Evolutionary conservation across 2,113 vertebrate species (phyloP), one percentile per base, ranked within the genome.

Genomic region (Oriolus oriolus): DNA sequence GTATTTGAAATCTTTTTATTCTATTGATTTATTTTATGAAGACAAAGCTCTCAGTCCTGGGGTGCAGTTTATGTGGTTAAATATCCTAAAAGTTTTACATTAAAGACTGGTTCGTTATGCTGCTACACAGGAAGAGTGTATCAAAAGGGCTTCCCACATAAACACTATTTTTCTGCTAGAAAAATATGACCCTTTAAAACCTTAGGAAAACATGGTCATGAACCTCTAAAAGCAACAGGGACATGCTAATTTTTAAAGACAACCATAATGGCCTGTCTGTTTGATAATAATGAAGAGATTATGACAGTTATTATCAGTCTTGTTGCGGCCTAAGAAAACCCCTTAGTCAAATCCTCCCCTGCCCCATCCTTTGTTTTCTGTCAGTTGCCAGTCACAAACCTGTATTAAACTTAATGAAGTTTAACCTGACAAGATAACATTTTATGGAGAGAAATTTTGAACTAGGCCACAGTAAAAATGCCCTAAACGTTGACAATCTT

Each of bases 271-370:
- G 28, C 8, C 7, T 56, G 4, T 27, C 7, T 7, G 2, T 31
- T 44, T 85, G 8, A 56, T 33, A 64, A 44, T 41, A 61, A 50
- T 39, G n/a, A 78, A 60, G 54, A 41, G 6, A 50, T n/a, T 21
- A 35, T 30, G 12, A 22, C 22, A 84, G 23, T 56, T 47, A 44
- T n/a, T 82, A 68, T 20, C 5, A 71, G 24, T 31, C 5, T 53
- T 18, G 23, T 60, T 47, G 49, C 5, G 17, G 10, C 14, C 44
- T 56, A 31, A 74, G 42, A 90, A 71, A 50, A 13, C 1, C 8
- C 9, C 7, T 61, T 31, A 17, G 17, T 37, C 13, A 84, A 81
- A 69, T 0, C 2, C 0, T 4, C 14, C 47, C 22, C 12, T 2
- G 8, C 6, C 28, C 28, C 4, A 2, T 9, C 4, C 5, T 49